A percentile compares a stretch with the other conserved stretches of the same genome.
Conservation (phyloP, 2,113 vertebrate species). For the Neogobius melanostomus region DNA sequence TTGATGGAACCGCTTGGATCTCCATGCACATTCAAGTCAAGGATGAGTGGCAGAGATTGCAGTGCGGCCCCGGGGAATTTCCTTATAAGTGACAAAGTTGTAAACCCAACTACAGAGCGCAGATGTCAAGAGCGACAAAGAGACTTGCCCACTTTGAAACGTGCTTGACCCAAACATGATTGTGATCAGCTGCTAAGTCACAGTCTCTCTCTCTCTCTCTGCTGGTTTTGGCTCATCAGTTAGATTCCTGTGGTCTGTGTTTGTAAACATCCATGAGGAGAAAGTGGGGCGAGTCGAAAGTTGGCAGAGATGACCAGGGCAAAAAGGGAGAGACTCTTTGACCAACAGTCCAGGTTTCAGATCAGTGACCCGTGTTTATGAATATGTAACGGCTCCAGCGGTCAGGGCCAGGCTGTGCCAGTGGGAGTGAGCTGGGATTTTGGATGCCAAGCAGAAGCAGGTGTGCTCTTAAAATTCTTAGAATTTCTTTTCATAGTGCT, state of each 20-base stretch:
- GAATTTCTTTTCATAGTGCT: neutral
- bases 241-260: conserved; percentile 66
- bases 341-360: conserved; percentile 38
- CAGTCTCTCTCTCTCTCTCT: conserved; percentile 6
- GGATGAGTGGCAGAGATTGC: conserved; percentile 39
- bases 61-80: conserved; percentile 31
- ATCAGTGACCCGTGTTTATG: conserved; percentile 46
- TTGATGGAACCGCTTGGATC: conserved; percentile 36
- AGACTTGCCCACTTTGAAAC: conserved; percentile 25
- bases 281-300: conserved; percentile 22
- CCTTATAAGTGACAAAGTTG: conserved; percentile 30
- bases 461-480: conserved; percentile 41
- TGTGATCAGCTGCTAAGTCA: conserved; percentile 30
- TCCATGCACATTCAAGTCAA: conserved; percentile 23
- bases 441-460: conserved; percentile 42
- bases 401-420: conserved; percentile 34
- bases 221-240: conserved; percentile 44
- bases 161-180: conserved; percentile 1
- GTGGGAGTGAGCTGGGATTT: conserved; percentile 23
- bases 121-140: conserved; percentile 17
- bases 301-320: conserved; percentile 15
- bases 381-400: conserved; percentile 52
- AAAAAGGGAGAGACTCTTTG: conserved; percentile 27
- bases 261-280: conserved; percentile 59
- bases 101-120: conserved; percentile 16